Evolutionary conservation across 2,113 vertebrate genomes (phyloP).

Genomic region (Chionis minor): DNA sequence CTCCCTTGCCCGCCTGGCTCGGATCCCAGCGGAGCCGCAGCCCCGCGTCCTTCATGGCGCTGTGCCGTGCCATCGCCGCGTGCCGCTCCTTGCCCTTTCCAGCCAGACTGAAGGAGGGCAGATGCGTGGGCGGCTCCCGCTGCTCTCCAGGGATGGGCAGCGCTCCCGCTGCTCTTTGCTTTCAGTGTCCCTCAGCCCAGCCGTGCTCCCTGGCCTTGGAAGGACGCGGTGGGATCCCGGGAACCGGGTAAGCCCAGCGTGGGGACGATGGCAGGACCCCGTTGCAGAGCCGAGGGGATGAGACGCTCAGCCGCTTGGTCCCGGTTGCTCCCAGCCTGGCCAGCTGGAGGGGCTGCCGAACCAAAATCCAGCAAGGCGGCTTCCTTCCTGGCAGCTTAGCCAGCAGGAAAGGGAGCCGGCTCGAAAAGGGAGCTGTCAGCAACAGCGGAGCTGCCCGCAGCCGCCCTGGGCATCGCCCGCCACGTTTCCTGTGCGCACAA

Average conservation of each 20-base stretch:
- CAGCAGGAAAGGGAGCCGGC: constrained; percentile 19
- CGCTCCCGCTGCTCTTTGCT: background rate
- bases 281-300: fast-evolving
- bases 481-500: background rate
- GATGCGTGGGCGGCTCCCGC: background rate
- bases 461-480: background rate
- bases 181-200: background rate
- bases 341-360: background rate
- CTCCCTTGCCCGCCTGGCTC: background rate
- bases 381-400: constrained; percentile 38
- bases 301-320: background rate
- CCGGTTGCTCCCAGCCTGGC: fast-evolving
- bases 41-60: background rate
- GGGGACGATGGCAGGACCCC: fast-evolving
- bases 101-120: background rate
- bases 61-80: fast-evolving
- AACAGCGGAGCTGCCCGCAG: background rate
- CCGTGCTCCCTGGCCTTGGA: fast-evolving
- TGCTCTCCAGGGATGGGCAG: fast-evolving
- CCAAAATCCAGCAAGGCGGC: background rate
- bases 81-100: background rate
- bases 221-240: fast-evolving
- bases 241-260: fast-evolving
- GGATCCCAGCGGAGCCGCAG: fast-evolving
- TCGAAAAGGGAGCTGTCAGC: background rate